Evolutionary conservation across 2,113 vertebrate genomes (phyloP).

Genomic region (Tamias sibiricus): DNA sequence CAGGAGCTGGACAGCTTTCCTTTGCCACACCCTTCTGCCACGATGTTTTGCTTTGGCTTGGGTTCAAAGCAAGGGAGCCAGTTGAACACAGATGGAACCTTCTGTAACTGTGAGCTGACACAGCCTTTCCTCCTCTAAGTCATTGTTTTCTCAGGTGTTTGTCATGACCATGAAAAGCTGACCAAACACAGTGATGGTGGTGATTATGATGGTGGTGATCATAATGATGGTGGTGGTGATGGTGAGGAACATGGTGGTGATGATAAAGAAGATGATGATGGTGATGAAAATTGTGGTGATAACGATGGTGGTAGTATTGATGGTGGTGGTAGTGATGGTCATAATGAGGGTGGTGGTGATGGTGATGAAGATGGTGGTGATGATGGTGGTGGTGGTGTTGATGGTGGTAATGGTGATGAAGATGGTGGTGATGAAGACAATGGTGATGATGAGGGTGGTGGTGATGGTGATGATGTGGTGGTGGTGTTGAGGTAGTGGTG

Average conservation of each 20-base stretch:
- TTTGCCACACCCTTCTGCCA: background rate
- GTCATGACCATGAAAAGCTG: too few species aligned
- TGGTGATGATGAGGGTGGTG: fast-evolving
- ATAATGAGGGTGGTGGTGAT: fast-evolving
- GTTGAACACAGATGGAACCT: background rate
- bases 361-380: background rate
- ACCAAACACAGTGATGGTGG: background rate
- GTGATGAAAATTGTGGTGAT: fast-evolving
- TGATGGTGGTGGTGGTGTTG: fast-evolving
- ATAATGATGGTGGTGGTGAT: fast-evolving
- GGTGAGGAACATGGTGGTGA: too few species aligned
- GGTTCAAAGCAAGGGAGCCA: background rate
- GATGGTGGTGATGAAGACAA: fast-evolving
- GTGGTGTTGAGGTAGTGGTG: fast-evolving
- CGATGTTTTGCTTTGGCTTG: background rate
- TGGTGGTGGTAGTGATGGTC: fast-evolving
- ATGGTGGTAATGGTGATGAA: fast-evolving
- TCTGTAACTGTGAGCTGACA: too few species aligned
- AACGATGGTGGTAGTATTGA: fast-evolving
- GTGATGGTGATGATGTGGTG: fast-evolving
- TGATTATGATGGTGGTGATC: fast-evolving
- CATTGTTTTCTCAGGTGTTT: background rate
- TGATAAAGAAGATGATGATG: fast-evolving
- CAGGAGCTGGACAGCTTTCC: background rate
- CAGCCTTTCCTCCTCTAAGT: background rate